Base-by-base conservation (phyloP, 2,113 vertebrate genomes). In the Gavialis gangeticus region DNA sequence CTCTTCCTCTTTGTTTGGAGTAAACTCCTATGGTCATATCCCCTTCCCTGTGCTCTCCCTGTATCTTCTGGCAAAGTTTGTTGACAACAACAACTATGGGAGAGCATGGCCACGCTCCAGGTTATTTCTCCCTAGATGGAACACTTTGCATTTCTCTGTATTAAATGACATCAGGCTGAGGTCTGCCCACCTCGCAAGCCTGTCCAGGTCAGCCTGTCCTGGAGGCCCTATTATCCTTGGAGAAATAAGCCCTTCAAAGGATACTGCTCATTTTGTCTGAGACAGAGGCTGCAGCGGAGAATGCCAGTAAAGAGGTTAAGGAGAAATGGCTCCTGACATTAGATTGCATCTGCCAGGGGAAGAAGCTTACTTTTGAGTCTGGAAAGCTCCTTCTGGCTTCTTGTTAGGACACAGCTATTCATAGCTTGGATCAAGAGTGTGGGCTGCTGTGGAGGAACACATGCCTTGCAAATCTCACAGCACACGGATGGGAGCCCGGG, bases 331-430 rank as follows among this genome's bases (percentile, higher is more conserved):
- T 87, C 46, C 76, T 34, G 22, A 78, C 67, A 25, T 0, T 0
- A 57, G 37, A 30, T n/a, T 56, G 57, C 58, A 85, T 7, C 63
- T 80, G 17, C 37, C 84, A 76, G 82, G 73, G 37, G 25, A 57
- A 85, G 0, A 12, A 54, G 12, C 57, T 60, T 21, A 17, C 82
- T 0, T 0, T 55, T 0, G 0, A 27, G 37, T 46, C 75, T 84
- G 12, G 60, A 64, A 76, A 66, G 63, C 46, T n/a, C 66, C 18
- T 71, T 18, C 10, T 57, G 56, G 17, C 46, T 30, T 55, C 81
- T 5, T 0, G 2, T 3, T 84, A 78, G 12, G 63, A 27, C 60
- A 71, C 62, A 12, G 84, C 88, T 14, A 0, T 18, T 18, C 55
- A 60, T 12, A 1, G 4, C 58, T 28, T 8, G 75, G 64, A 28